phyloP scores from a whole-genome alignment of 2,888 invertebrate species.

The Philonicus albiceps region DNA sequence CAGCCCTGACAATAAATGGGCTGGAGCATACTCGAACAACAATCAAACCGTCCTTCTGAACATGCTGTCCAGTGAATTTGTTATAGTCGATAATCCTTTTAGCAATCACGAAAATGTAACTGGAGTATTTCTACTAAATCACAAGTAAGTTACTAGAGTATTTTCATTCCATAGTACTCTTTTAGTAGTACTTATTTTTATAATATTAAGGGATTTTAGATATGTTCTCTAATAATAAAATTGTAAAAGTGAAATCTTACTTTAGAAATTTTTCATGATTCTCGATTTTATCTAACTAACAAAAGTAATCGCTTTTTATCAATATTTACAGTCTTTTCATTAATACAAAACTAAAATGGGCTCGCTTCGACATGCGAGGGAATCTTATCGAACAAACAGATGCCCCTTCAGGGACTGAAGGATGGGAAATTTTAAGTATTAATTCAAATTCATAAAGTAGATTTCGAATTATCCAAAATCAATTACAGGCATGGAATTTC shows the following conservation, averaged over 20 bases:
- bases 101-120: constrained; percentile 70
- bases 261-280: too few species aligned
- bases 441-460: background rate
- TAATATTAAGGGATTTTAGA: too few species aligned
- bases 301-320: background rate
- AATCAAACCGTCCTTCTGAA: constrained; percentile 93
- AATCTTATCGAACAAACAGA: constrained; percentile 70
- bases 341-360: constrained; percentile 79
- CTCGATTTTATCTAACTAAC: too few species aligned
- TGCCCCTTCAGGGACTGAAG: constrained; percentile 67
- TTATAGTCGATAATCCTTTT: constrained; percentile 85
- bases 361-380: constrained; percentile 79
- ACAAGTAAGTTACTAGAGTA: constrained; percentile 62
- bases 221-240: too few species aligned
- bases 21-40: constrained; percentile 94
- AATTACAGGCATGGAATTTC: constrained; percentile 73
- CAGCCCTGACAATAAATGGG: constrained; percentile 95
- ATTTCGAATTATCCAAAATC: background rate
- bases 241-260: too few species aligned
- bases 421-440: constrained; percentile 79
- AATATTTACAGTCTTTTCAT: constrained; percentile 69
- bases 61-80: constrained; percentile 92
- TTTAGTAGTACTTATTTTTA: too few species aligned
- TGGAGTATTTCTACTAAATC: constrained; percentile 73
- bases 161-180: too few species aligned